Evolutionary conservation across 2,888 invertebrate species (phyloP).

Genomic region (Eupeodes latifasciatus): DNA sequence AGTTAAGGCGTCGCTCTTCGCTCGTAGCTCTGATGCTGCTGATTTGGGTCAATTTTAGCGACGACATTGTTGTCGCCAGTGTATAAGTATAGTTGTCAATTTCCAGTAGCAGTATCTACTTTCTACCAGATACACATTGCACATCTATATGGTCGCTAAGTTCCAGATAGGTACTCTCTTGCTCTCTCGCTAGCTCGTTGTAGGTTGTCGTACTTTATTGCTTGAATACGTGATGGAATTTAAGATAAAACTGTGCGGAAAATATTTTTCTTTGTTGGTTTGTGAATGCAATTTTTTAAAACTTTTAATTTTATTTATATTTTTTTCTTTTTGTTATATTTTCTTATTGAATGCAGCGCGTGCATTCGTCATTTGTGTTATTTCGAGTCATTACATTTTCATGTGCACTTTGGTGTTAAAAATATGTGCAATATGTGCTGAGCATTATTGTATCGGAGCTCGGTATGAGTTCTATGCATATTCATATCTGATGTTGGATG

Average conservation of each 20-base stretch:
- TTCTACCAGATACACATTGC: conserved; percentile 30
- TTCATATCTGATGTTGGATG: conserved; percentile 13
- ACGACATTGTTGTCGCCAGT: background rate
- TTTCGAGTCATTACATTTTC: conserved; percentile 67
- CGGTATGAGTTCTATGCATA: background rate
- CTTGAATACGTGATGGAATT: conserved; percentile 71
- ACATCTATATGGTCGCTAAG: conserved; percentile 35
- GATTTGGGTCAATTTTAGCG: conserved; percentile 2
- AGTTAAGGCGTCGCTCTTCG: background rate
- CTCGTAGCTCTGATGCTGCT: background rate
- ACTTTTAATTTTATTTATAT: conserved; percentile 6
- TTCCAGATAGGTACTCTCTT: conserved; percentile 51
- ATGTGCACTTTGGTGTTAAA: conserved; percentile 65
- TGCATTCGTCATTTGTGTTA: conserved; percentile 70
- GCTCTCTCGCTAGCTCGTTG: conserved; percentile 16
- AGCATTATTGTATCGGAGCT: background rate
- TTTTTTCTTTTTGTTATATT: conserved; percentile 18
- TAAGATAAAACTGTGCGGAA: conserved; percentile 66
- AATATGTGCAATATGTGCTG: conserved; percentile 30
- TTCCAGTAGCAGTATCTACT: background rate
- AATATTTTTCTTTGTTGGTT: conserved; percentile 29
- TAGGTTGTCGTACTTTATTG: conserved; percentile 50
- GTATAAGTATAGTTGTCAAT: conserved; percentile 14
- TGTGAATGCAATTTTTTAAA: conserved; percentile 19
- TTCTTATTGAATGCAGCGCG: conserved; percentile 57